Base-by-base conservation (phyloP, 2,888 invertebrate genomes). In the Eucera pruinosa region DNA sequence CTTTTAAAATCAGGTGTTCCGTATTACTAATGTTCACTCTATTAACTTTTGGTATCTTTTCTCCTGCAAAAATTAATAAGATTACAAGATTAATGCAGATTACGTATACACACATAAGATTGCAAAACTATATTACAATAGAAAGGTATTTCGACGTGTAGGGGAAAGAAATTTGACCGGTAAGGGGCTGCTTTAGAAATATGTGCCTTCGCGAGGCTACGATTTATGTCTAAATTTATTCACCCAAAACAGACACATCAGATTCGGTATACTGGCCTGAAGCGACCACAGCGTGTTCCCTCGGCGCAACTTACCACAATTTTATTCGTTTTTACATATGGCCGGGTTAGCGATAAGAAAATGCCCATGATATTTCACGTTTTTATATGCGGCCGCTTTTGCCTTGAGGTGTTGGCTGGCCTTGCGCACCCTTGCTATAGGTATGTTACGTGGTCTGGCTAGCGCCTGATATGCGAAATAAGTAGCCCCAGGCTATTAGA, bases 321-420 rank as follows among this genome's bases (percentile, higher is more conserved):
- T 90, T 90, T 89, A 90, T 90, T 90, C 85, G 87, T 87, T 90
- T 91, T 90, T 89, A 87, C 90, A 87, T 90, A 89, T 87, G 90
- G 85, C 81, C 67, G 76, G 78, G 74, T 68, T 48, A 64, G 77
- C 88, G 91, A 91, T 91, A 91, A 91, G 90, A 88, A 90, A 88
- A 88, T 88, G 83, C 85, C 86, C 82, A 81, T 83, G 86, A 91
- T 91, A 91, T 90, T 91, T 91, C 86, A 89, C 87, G 84, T 90
- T 91, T 91, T 91, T 91, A 90, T 90, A 86, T 68, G 81, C 83
- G 84, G 66, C 66, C 85, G 86, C 66, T 86, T 84, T 82, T 90
- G 90, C 91, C 91, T 90, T 90, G 88, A 90, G 90, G 91, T 91
- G 90, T 89, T 89, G 89, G 90, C 88, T 83, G 82, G 87, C 86